phyloP scores from a whole-genome alignment of 92 coral and sea anemone genomes.

The Phymanthus crucifer region DNA sequence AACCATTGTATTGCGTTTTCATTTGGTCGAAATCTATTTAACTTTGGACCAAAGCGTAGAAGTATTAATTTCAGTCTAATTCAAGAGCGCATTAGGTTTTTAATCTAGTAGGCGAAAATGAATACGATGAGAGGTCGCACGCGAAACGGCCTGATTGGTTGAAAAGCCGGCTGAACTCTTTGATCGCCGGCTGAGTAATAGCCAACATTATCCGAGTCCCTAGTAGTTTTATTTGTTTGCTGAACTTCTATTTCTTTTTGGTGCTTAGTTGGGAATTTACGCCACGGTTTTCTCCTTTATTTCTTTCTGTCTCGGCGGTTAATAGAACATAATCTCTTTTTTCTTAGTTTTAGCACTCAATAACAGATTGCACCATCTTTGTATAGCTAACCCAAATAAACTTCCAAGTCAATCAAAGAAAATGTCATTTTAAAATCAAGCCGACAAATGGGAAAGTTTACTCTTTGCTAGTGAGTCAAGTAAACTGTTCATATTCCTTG shows the following conservation, averaged over 20 bases:
- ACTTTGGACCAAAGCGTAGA: not conserved
- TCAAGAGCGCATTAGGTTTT: not conserved
- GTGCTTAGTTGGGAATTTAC: not conserved
- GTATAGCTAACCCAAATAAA: too few species aligned
- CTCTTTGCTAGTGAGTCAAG: too few species aligned
- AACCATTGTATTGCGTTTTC: not conserved
- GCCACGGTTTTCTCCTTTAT: not conserved
- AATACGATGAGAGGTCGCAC: not conserved
- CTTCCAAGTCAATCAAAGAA: not conserved
- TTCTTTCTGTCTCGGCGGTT: too few species aligned
- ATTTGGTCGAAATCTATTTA: not conserved
- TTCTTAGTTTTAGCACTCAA: too few species aligned
- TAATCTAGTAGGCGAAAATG: not conserved
- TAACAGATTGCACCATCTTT: too few species aligned
- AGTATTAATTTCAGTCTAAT: not conserved
- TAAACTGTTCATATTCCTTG: too few species aligned
- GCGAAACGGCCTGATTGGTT: constrained; percentile 10
- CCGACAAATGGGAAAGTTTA: too few species aligned
- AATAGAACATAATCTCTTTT: too few species aligned
- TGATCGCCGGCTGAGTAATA: constrained; percentile 4
- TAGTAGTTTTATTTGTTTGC: constrained; percentile 9
- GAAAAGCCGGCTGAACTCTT: not conserved
- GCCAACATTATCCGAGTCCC: constrained; percentile 10
- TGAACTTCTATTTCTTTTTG: not conserved
- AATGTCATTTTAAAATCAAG: not conserved